Evolutionary conservation across 2,888 invertebrate genomes (phyloP).

Genomic region (Philonicus albiceps): DNA sequence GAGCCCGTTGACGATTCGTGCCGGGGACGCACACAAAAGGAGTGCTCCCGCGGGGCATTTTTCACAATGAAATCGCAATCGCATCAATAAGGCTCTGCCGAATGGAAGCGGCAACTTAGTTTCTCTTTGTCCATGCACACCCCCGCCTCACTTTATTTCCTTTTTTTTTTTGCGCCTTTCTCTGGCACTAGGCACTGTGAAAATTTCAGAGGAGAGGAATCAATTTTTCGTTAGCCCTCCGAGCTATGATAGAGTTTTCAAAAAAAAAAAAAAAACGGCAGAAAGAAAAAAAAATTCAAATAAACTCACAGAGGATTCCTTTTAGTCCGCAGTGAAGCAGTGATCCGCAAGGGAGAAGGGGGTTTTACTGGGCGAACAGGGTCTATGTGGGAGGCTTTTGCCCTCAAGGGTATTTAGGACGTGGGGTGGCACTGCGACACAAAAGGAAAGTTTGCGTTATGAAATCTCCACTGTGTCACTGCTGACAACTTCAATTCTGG

Average conservation of each 20-base stretch:
- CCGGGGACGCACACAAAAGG: neutral
- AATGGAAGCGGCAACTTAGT: neutral
- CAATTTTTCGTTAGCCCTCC: neutral
- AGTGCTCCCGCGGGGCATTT: neutral
- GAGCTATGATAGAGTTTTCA: constrained; percentile 2
- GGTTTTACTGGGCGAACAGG: neutral
- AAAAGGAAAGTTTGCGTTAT: constrained; percentile 21
- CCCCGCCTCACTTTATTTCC: neutral
- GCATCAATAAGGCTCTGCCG: neutral
- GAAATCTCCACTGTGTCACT: constrained; percentile 7
- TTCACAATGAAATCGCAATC: constrained; percentile 15
- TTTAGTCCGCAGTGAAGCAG: neutral
- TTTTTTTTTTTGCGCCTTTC: neutral
- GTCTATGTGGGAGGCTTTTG: neutral
- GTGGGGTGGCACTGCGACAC: neutral
- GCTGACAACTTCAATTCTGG: neutral
- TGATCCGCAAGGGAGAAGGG: neutral
- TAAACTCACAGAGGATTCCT: neutral
- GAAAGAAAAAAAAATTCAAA: neutral
- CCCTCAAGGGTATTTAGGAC: neutral
- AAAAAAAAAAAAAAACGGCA: neutral
- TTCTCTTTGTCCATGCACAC: neutral
- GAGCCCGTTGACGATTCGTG: neutral
- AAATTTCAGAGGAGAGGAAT: neutral
- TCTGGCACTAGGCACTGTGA: neutral